phyloP scores from a whole-genome alignment of 2,113 vertebrate genomes.

The Excalfactoria chinensis region DNA sequence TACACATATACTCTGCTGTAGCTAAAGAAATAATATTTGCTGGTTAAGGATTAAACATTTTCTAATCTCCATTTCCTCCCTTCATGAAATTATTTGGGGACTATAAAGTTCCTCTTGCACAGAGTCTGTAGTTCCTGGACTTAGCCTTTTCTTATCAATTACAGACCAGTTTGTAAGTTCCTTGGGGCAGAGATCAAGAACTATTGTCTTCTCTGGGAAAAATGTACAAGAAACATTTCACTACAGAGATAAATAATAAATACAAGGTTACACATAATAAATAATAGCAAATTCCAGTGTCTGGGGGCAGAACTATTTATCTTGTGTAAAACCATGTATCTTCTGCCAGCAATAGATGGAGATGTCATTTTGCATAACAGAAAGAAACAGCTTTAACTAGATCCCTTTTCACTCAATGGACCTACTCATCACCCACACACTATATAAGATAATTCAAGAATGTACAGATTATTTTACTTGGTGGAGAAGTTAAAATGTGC shows the following conservation, averaged over 20 bases:
- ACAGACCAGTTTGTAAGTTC: neutral
- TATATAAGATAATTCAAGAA: neutral
- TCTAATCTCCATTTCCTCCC: neutral
- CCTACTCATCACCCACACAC: neutral
- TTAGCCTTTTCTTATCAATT: neutral
- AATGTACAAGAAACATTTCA: neutral
- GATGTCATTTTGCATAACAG: neutral
- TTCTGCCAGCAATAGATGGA: neutral
- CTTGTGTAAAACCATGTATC: neutral
- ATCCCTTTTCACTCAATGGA: fast-evolving
- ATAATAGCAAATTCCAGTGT: neutral
- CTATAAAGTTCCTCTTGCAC: neutral
- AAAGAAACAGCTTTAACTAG: neutral
- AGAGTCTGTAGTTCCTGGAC: neutral
- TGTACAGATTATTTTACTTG: neutral
- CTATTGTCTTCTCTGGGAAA: neutral
- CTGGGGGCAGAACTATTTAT: neutral
- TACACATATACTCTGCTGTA: neutral
- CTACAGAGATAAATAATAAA: neutral
- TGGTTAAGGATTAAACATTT: neutral
- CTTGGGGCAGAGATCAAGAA: neutral
- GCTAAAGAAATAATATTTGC: neutral
- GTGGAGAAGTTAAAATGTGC: neutral
- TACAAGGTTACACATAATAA: neutral
- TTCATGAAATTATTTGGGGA: neutral